Base-by-base conservation (phyloP, 2,888 invertebrate species). In the Diplazon laetatorius region DNA sequence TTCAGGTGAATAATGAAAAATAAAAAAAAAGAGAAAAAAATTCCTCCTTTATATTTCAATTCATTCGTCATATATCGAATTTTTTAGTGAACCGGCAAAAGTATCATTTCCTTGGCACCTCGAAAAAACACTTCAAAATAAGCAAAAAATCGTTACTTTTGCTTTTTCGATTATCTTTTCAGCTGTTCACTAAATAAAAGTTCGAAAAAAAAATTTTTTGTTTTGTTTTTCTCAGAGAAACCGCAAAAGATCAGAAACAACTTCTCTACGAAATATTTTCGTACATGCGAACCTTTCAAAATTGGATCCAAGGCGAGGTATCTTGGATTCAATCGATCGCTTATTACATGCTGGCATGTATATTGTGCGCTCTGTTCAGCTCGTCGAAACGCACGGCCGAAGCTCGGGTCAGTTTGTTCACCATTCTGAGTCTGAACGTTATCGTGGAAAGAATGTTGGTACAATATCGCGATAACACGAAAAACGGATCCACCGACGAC, bases 281-380 rank as follows among this genome's bases (percentile, higher is more conserved):
- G 16, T 92, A 92, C 72, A 87, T 95, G 44, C 89, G 91, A 12
- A 91, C 91, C 60, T 91, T 95, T 75, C 94, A 94, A 87, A 90
- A 92, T 55, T 93, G 94, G 92, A 91, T 94, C 71, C 89, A 94
- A 6, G 93, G 93, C 3, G 94, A 95, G 91, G 92, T 94, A 65
- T 93, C 93, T 0, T 93, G 94, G 91, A 90, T 94, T 74, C 94
- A 94, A 86, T 93, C 94, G 0, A 87, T 94, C 30, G 87, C 93
- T n/a, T 94, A 93, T 89, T 94, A 94, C 84, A 86, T 92, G 14
- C 82, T 92, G 3, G 90, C 92, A 14, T 89, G 93, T 46, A 84
- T 93, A 60, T 84, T 93, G 42, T 91, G 92, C 48, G 93, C 93
- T 74, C 83, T 94, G 69, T 89, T 94, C 25, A 94, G 94, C 42